Conservation (phyloP, 2,888 invertebrate genomes). For the Artemia sinica region DNA sequence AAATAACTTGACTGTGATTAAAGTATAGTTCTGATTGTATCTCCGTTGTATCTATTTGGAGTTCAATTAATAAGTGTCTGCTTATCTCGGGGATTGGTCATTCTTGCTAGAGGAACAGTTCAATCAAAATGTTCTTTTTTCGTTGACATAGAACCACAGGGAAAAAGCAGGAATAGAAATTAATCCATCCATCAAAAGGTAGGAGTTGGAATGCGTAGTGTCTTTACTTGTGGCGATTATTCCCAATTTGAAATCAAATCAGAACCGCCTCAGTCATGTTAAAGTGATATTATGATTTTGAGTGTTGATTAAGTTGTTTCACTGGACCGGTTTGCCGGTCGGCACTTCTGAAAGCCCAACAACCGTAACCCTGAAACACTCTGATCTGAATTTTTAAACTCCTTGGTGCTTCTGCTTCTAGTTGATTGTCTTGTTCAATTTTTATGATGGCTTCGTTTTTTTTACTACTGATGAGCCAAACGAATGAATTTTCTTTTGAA, state of each 20-base stretch:
- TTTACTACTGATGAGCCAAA: no score
- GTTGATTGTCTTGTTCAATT: no score
- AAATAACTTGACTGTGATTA: no score
- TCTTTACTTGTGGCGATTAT: neutral
- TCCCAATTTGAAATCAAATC: constrained; percentile 4
- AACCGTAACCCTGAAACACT: no score
- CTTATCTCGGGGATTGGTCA: neutral
- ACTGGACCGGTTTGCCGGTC: neutral
- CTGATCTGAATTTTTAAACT: no score
- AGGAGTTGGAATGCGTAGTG: neutral
- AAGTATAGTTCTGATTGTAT: no score
- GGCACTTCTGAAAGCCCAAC: neutral
- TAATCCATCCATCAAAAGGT: constrained; percentile 2
- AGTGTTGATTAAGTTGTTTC: constrained; percentile 13
- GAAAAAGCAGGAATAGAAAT: neutral
- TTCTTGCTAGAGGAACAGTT: neutral
- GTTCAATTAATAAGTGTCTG: constrained; percentile 3
- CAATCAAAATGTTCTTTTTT: neutral
- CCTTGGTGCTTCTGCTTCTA: no score
- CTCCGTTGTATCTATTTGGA: neutral
- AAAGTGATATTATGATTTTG: constrained; percentile 7
- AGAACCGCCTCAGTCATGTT: constrained; percentile 9
- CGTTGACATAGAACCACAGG: constrained; percentile 10
- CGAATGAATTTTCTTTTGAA: no score
- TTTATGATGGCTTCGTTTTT: no score